These are phyloP conservation scores for Polydrusus cervinus DNA, from an alignment of 2,888 invertebrate genomes.

Conservation along the genomic window DNA sequence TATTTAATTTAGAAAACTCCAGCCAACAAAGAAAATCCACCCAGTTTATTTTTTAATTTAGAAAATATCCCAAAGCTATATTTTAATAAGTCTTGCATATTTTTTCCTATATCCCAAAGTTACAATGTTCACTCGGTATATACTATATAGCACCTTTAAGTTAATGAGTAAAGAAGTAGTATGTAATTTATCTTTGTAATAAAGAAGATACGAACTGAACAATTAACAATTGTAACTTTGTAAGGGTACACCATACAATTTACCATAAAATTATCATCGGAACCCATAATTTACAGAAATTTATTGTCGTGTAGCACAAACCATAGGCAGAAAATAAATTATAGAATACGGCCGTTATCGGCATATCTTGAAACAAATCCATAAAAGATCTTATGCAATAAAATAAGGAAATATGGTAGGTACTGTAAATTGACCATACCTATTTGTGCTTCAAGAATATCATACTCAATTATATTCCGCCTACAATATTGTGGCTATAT, in stretches of 20 bases:
- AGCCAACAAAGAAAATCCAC: too few species aligned
- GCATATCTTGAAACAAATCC: slow-evolving; percentile 24
- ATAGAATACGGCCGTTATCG: slow-evolving; percentile 10
- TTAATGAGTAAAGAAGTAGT: neutral
- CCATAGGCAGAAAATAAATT: slow-evolving; percentile 11
- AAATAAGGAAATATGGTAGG: slow-evolving; percentile 25
- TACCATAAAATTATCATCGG: slow-evolving; percentile 17
- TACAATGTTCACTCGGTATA: too few species aligned
- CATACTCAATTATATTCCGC: slow-evolving; percentile 6
- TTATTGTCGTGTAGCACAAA: neutral
- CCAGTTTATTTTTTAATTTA: too few species aligned
- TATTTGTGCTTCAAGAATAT: neutral
- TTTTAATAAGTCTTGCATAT: too few species aligned
- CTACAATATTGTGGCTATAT: neutral
- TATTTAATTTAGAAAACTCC: too few species aligned
- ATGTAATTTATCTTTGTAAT: slow-evolving; percentile 5
- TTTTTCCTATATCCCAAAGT: too few species aligned
- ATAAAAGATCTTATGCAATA: slow-evolving; percentile 27
- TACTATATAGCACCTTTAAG: neutral
- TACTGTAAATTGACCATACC: slow-evolving; percentile 23
- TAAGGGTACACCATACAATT: neutral
- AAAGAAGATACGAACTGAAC: slow-evolving; percentile 2
- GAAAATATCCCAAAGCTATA: too few species aligned
- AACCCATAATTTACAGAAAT: slow-evolving; percentile 14
- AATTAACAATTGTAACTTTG: slow-evolving; percentile 15